phyloP scores from a whole-genome alignment of 2,797 vertebrate species.

The Siniperca scherzeri region DNA sequence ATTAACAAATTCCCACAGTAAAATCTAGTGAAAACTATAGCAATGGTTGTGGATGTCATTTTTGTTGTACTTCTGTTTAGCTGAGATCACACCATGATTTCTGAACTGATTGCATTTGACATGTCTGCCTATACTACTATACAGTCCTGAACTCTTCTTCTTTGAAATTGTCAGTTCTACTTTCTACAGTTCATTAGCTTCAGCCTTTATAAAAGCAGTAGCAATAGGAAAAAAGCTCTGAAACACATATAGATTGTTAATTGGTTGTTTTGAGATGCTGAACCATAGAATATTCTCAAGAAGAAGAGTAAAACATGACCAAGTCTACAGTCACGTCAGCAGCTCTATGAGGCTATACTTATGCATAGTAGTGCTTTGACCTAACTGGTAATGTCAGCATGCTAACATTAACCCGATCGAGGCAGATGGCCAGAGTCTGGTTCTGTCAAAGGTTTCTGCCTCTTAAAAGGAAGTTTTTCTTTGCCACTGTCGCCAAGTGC shows the following conservation, averaged over 20 bases:
- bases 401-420: background rate
- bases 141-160: background rate
- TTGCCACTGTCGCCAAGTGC: no score
- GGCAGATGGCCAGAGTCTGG: no score
- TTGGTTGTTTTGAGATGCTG: background rate
- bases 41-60: background rate
- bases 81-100: background rate
- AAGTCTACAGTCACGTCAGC: background rate
- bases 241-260: background rate
- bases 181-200: background rate
- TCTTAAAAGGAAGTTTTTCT: no score
- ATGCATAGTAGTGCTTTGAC: background rate
- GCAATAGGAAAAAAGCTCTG: background rate
- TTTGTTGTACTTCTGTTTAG: background rate
- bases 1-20: slow-evolving; percentile 6
- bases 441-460: no score
- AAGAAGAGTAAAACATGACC: background rate
- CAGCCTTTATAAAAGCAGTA: background rate
- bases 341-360: background rate
- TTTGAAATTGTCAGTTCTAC: background rate
- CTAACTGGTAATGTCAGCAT: background rate
- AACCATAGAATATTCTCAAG: background rate
- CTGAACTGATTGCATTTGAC: background rate
- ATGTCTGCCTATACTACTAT: background rate
- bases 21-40: background rate